These are phyloP conservation scores for Heteronetta atricapilla DNA, from an alignment of 2,113 vertebrate species.

Conservation along the genomic window DNA sequence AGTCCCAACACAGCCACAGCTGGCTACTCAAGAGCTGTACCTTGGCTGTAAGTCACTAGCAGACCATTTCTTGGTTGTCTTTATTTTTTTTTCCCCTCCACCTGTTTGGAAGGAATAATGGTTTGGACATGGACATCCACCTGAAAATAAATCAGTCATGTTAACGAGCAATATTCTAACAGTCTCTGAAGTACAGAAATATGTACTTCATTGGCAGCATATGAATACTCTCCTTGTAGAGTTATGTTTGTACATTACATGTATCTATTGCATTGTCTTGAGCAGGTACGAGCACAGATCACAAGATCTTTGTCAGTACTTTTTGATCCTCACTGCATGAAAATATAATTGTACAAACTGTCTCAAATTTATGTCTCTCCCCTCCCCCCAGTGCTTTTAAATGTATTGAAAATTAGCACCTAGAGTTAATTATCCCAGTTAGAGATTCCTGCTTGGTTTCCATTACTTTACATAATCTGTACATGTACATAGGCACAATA, in stretches of 20 bases:
- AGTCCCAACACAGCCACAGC: neutral
- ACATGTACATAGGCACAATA: neutral
- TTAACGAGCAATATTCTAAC: neutral
- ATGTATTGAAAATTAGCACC: neutral
- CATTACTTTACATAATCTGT: neutral
- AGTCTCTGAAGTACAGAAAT: neutral
- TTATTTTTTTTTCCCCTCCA: neutral
- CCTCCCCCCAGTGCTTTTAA: neutral
- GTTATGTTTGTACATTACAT: neutral
- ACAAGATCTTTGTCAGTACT: neutral
- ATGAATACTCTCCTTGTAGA: neutral
- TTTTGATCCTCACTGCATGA: neutral
- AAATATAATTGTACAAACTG: neutral
- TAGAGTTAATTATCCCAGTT: neutral
- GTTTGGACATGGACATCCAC: neutral
- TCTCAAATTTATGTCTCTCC: neutral
- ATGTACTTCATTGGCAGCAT: neutral
- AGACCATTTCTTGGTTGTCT: neutral
- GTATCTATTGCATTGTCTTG: neutral
- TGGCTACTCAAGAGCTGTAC: neutral
- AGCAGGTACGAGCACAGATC: neutral
- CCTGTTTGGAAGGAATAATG: neutral
- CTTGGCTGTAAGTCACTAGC: neutral
- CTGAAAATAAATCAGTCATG: fast-evolving
- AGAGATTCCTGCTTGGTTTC: neutral